phyloP scores from a whole-genome alignment of 1,140 invertebrate species.

The Heterodera schachtii region DNA sequence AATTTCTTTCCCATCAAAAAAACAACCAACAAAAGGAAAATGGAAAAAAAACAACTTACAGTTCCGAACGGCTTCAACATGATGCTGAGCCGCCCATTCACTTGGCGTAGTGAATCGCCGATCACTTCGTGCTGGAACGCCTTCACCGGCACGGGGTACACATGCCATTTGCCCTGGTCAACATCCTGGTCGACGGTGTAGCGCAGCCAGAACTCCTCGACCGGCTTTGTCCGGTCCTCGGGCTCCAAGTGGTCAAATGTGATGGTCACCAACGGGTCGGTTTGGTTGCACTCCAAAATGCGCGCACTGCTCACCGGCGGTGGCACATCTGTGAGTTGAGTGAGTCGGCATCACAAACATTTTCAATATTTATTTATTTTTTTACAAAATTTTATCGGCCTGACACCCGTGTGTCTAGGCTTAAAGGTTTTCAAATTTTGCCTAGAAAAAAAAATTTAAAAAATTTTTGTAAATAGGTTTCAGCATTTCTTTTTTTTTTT shows the following conservation, averaged over 20 bases:
- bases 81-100: constrained; percentile 51
- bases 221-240: constrained; percentile 70
- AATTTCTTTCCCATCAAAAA: too few relatives aligned
- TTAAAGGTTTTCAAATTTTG: too few relatives aligned
- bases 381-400: too few relatives aligned
- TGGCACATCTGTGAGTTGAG: constrained; percentile 75
- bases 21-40: too few relatives aligned
- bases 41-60: constrained; percentile 27
- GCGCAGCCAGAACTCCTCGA: constrained; percentile 65
- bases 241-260: constrained; percentile 86
- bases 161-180: constrained; percentile 54
- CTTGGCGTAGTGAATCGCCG: constrained; percentile 41
- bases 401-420: too few relatives aligned
- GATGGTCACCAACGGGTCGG: constrained; percentile 73
- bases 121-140: constrained; percentile 56
- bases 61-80: constrained; percentile 60
- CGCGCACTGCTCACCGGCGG: constrained; percentile 77
- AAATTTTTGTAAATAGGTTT: too few relatives aligned
- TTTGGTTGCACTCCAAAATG: constrained; percentile 73
- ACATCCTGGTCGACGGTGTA: constrained; percentile 60
- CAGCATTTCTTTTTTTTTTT: neutral
- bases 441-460: too few relatives aligned
- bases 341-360: too few relatives aligned
- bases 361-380: too few relatives aligned
- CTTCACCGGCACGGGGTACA: constrained; percentile 58